Evolutionary conservation across 2,113 vertebrate genomes (phyloP).

Genomic region (Scolopax mira): DNA sequence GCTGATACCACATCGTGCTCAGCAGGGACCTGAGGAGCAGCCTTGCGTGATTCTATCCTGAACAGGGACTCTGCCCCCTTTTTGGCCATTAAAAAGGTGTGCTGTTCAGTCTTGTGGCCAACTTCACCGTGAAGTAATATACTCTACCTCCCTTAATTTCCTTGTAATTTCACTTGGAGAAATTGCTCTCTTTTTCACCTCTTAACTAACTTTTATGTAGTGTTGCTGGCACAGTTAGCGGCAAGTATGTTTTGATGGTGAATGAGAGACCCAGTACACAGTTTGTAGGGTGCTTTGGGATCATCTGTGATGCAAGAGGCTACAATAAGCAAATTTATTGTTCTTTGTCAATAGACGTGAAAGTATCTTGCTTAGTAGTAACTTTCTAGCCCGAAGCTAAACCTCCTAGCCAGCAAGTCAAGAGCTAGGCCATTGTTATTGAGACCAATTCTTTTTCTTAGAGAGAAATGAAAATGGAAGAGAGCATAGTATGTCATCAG

Average conservation of each 20-base stretch:
- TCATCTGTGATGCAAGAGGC: neutral
- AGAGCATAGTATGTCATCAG: neutral
- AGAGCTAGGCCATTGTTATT: neutral
- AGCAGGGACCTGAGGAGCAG: neutral
- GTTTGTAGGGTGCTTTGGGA: neutral
- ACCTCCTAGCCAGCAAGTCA: neutral
- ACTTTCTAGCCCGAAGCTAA: neutral
- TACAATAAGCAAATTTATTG: neutral
- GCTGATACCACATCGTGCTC: neutral
- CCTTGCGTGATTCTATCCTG: fast-evolving
- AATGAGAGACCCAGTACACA: neutral
- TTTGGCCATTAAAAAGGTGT: neutral
- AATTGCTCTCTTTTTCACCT: constrained; percentile 34
- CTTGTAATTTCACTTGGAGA: constrained; percentile 29
- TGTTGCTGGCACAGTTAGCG: constrained; percentile 45
- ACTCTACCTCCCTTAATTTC: constrained; percentile 36
- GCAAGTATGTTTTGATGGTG: neutral
- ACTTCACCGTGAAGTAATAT: neutral
- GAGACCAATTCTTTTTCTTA: neutral
- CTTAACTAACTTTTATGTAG: constrained; percentile 51
- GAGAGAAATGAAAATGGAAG: neutral
- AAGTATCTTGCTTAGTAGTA: neutral
- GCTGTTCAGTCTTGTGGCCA: neutral
- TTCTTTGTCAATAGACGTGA: neutral
- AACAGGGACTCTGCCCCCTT: neutral